phyloP scores from a whole-genome alignment of 2,113 vertebrate species.

The Madoqua kirkii region DNA sequence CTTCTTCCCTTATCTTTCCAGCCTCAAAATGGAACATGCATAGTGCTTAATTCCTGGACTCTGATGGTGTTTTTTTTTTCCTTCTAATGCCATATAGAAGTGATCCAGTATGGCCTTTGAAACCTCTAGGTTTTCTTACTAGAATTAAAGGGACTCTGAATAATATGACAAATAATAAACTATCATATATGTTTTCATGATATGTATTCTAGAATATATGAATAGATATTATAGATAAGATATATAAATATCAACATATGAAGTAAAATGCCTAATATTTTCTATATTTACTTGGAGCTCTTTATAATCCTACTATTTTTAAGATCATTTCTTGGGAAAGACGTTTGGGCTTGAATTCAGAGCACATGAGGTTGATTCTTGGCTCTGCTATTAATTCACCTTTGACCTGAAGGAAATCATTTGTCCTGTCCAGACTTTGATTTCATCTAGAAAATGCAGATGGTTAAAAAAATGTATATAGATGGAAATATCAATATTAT shows the following conservation, averaged over 20 bases:
- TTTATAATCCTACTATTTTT: not conserved
- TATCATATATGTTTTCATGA: not conserved
- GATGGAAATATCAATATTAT: not conserved
- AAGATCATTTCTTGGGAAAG: slow-evolving; percentile 7
- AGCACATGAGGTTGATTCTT: not conserved
- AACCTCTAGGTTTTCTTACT: not conserved
- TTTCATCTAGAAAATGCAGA: not conserved
- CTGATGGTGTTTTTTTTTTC: not conserved
- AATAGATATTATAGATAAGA: not conserved
- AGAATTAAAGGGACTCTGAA: not conserved
- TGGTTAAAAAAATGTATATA: not conserved
- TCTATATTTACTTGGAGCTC: not conserved
- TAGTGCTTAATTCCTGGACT: not conserved
- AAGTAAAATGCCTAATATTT: not conserved
- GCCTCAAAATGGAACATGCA: not conserved
- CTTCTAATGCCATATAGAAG: not conserved
- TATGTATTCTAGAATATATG: not conserved
- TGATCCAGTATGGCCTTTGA: not conserved
- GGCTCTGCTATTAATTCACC: not conserved
- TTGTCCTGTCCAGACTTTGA: not conserved
- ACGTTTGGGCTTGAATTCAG: not conserved
- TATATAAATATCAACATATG: not conserved
- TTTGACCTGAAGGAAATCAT: not conserved
- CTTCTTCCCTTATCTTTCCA: not conserved
- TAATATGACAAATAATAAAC: not conserved